Evolutionary conservation across 2,113 vertebrate genomes (phyloP).

Genomic region (Greenwoodochromis staneri): DNA sequence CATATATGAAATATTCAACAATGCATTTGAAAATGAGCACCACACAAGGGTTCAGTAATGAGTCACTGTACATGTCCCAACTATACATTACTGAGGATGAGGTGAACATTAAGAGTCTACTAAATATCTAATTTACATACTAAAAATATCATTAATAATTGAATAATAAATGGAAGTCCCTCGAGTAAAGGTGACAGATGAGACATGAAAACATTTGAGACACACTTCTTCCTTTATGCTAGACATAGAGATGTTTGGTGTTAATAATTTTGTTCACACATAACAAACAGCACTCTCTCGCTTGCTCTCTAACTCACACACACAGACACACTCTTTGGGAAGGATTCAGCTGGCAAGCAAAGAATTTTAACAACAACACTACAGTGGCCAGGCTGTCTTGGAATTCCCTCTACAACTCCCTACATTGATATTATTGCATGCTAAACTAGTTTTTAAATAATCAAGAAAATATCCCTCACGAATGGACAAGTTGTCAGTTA

Average conservation of each 20-base stretch:
- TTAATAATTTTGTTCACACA: not conserved
- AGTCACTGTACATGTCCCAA: not conserved
- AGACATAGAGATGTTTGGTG: not conserved
- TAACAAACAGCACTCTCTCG: not conserved
- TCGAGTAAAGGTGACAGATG: not conserved
- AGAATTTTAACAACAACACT: not conserved
- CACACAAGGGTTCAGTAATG: not conserved
- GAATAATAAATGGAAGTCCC: not conserved
- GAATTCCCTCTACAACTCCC: not conserved
- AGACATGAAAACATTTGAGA: not conserved
- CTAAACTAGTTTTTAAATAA: not conserved
- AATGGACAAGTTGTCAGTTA: not conserved
- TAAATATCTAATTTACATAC: not conserved
- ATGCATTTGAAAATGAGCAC: not conserved
- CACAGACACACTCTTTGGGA: not conserved
- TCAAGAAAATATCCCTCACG: not conserved
- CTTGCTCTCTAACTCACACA: not conserved
- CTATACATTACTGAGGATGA: conserved; percentile 10
- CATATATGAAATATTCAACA: conserved; percentile 3
- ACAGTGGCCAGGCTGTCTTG: not conserved
- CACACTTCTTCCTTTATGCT: not conserved
- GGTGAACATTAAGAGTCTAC: not conserved
- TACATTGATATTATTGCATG: not conserved
- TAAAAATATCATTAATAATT: not conserved
- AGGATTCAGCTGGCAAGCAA: not conserved